Evolutionary conservation across 1,140 invertebrate species (phyloP).

Genomic region (Sitophilus oryzae): DNA sequence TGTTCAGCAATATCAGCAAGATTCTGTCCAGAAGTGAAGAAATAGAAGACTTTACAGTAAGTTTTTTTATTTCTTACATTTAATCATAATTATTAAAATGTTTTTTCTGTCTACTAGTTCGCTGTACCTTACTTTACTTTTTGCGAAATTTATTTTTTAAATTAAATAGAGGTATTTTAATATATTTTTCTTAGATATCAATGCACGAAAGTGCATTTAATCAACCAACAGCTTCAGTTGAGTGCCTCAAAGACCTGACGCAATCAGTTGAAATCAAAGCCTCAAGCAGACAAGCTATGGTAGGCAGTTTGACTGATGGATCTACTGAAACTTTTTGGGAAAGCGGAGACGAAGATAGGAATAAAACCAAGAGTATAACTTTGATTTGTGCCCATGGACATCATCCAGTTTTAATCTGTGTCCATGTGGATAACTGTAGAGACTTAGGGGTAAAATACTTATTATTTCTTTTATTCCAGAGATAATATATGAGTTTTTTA

Average conservation of each 20-base stretch:
- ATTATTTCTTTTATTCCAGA: not conserved
- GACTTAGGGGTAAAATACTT: slow-evolving; percentile 70
- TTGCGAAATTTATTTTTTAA: no score
- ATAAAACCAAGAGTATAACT: slow-evolving; percentile 73
- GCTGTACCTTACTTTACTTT: no score
- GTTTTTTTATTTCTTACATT: slow-evolving; percentile 1
- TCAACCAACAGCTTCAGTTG: slow-evolving; percentile 52
- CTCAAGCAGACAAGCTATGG: slow-evolving; percentile 90
- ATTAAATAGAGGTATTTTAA: no score
- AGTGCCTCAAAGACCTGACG: slow-evolving; percentile 69
- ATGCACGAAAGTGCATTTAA: slow-evolving; percentile 51
- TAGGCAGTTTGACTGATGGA: slow-evolving; percentile 84
- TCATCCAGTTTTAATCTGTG: slow-evolving; percentile 64
- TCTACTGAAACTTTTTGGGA: slow-evolving; percentile 99
- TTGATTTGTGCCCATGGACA: slow-evolving; percentile 51
- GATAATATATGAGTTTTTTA: slow-evolving; percentile 46
- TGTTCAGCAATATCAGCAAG: slow-evolving; percentile 94
- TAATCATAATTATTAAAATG: no score
- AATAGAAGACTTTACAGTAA: slow-evolving; percentile 48
- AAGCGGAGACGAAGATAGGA: slow-evolving; percentile 92
- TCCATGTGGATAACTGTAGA: slow-evolving; percentile 90
- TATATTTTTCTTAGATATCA: slow-evolving; percentile 38
- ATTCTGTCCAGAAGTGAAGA: slow-evolving; percentile 91
- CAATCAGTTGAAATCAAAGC: slow-evolving; percentile 72
- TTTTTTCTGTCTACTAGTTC: no score